Evolutionary conservation across 2,888 invertebrate species (phyloP), one percentile per base, ranked within the genome.

Genomic region (Ennomos fuscantarius): DNA sequence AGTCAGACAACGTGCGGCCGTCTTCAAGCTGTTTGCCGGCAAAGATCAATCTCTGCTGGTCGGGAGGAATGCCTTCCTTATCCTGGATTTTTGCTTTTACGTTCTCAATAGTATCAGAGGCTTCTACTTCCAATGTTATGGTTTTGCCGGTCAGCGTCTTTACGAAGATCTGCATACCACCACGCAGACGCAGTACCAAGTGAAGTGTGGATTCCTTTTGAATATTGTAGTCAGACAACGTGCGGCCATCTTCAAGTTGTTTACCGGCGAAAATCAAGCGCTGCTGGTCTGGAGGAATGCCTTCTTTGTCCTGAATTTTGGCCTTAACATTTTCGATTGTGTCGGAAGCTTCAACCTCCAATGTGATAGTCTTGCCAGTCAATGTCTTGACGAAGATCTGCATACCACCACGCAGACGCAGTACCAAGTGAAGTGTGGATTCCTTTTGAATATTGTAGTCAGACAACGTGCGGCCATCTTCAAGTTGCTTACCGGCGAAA

Each of bases 121-220:
- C 65, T 41, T 68, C 67, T 0, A 68, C 67, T n/a, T 68, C 67
- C 0, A 68, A 13, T 0, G 67, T 68, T 8, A 68, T 68, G 0
- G 67, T 68, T 8, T 68, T 68, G 2, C 67, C 67, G 0, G 67
- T 68, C 11, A 68, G 8, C 0, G 67, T 68, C 9, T 68, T 68
- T 0, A 68, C 67, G 46, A 68, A 68, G n/a, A 68, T 68, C n/a
- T 68, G 67, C 67, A 68, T 68, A 57, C 67, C 67, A 37, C 67
- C 67, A 8, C 67, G 65, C n/a, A 68, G 60, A 59, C 67, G 67
- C 0, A 68, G 13, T 0, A 68, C 67, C 2, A 68, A 44, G n/a
- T 68, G 67, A 31, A 68, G 62, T 0, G 67, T 68, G 0, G 67
- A 67, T 34, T 67, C 67, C 2, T 68, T 68, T 24, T 68, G 67